Conservation (phyloP, 2,888 invertebrate genomes). For the Agrypnus murinus region DNA sequence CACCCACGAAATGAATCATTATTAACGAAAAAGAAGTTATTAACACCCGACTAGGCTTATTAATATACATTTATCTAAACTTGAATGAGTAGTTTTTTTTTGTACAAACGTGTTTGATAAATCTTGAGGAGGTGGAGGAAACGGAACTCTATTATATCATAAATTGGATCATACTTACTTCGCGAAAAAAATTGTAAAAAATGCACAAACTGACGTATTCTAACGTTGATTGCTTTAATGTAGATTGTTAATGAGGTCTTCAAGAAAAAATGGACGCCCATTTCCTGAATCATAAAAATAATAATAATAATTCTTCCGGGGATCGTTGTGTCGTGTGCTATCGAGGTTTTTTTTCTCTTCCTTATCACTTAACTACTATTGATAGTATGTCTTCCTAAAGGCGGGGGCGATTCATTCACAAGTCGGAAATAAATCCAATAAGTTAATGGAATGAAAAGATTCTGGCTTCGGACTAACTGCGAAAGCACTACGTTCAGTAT, state of each 20-base stretch:
- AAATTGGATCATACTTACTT: too few species aligned
- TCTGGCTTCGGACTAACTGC: constrained; percentile 11
- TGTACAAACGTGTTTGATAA: too few species aligned
- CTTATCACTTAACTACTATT: constrained; percentile 33
- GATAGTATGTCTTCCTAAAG: constrained; percentile 20
- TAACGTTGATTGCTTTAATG: neutral
- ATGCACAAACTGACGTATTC: too few species aligned
- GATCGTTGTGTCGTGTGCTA: constrained; percentile 32
- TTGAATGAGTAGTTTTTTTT: neutral
- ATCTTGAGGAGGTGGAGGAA: constrained; percentile 3
- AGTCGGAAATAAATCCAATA: constrained; percentile 46
- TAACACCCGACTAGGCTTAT: neutral
- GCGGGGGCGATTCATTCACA: constrained; percentile 39
- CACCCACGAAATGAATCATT: constrained; percentile 37
- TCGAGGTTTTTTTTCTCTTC: constrained; percentile 22
- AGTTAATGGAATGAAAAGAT: constrained; percentile 46
- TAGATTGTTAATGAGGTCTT: constrained; percentile 3
- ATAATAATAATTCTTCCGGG: constrained; percentile 25
- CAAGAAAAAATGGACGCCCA: constrained; percentile 10
- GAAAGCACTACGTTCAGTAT: constrained; percentile 13
- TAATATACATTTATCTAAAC: too few species aligned
- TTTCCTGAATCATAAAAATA: constrained; percentile 25
- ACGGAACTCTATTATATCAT: too few species aligned
- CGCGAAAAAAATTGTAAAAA: too few species aligned
- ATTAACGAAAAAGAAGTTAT: constrained; percentile 17